Evolutionary conservation across 1,140 invertebrate genomes (phyloP), one percentile per base, ranked within the genome.

Genomic region (Orchesella cincta): DNA sequence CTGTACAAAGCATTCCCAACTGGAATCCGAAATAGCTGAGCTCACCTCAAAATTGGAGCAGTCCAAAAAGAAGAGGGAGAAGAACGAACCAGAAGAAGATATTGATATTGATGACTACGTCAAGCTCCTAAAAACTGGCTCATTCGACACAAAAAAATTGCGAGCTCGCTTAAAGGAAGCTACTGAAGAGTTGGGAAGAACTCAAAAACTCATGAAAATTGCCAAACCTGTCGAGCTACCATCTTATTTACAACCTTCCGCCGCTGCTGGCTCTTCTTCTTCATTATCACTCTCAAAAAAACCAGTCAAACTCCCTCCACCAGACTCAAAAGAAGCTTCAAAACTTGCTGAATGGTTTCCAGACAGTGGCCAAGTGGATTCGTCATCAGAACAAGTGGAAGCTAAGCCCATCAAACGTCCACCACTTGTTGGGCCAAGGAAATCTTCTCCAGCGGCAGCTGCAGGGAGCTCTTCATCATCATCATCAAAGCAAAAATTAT

Each of bases 31-130:
- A 77, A 62, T 80, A 8, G 64, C 78, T 16, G 62, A 67, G 31
- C 26, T 67, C 33, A 8, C 8, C 8, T 46, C 39, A 12, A 46
- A 52, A 0, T 29, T 80, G 16, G n/a, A n/a, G n/a, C n/a, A n/a
- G n/a, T n/a, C n/a, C n/a, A 72, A 82, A 26, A n/a, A 78, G 20
- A 78, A 83, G 23, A 62, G 81, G 79, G 82, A 73, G 79, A 84
- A 82, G 83, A 85, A 33, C 83, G 85, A 83, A 81, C 73, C 78
- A 29, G 87, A 86, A 79, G 89, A 89, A 75, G 90, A 89, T 73
- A 90, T 91, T 83, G 86, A 88, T 14, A 85, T 94, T 33, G 93
- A 94, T 82, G 88, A 87, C 20, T 94, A 89, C 83, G 94, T 94
- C 92, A 88, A 87, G 35, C 88, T 86, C 51, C 86, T 94, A 36